Evolutionary conservation across 1,140 invertebrate genomes (phyloP), one percentile per base, ranked within the genome.

Genomic region (Stegodyphus mimosarum): DNA sequence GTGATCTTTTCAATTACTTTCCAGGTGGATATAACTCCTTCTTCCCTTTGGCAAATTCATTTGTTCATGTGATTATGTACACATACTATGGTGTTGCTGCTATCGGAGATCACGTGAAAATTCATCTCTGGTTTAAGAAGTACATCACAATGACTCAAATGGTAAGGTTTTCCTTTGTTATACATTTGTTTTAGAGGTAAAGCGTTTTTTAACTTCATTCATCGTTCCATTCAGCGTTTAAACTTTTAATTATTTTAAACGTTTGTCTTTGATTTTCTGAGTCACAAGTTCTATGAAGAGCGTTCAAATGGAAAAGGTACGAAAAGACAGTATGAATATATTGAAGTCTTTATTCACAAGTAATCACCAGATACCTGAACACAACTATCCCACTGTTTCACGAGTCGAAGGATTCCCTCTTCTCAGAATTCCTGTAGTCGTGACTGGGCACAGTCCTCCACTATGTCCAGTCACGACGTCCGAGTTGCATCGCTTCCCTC

Each of bases 121-220:
- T 93, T 87, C 97, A 94, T 89, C 92, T 97, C 18, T 97, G 96
- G 96, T 98, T 96, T 96, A 97, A 97, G 91, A 96, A 94, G 90
- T 96, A 97, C 90, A 92, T 97, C 79, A 97, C 96, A 11, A 93
- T 93, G 49, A 92, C 97, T 70, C 96, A 97, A 92, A 95, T 97
- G 73, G 87, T 84, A 76, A 67, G 48, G 33, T 33, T 33, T 33
- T 33, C 33, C 33, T 33, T 33, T 33, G 33, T 33, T 3, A 1
- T 33, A 33, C 33, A 1, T 33, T 33, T 33, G 33, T 33, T 3
- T 33, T 33, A 33, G 3, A 33, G 33, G 33, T 33, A 33, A 33
- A 33, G 33, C 33, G 2, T 13, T n/a, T 52, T 80, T 79, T 67
- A 53, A 50, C 33, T 50, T 76, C 9, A 75, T 17, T 75, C 13